Evolutionary conservation across 2,113 vertebrate species (phyloP), one percentile per base, ranked within the genome.

Genomic region (Motacilla alba): DNA sequence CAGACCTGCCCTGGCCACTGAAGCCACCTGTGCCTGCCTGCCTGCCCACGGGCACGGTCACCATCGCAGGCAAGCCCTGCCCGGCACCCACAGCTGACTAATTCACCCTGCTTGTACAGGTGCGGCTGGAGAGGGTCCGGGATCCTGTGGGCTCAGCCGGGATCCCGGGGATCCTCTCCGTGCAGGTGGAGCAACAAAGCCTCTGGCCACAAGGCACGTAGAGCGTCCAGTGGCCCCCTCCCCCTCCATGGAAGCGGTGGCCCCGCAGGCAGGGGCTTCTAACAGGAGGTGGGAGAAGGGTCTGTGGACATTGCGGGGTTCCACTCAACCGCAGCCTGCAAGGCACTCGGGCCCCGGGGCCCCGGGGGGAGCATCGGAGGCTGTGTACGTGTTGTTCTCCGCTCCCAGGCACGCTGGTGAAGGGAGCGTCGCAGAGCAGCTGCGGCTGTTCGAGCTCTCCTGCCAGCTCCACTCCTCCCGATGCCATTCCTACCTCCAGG

Each of bases 401-500:
- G 1, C 55, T 91, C 37, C 22, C 56, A 35, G 76, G 53, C 89
- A 55, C 9, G 23, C 85, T 59, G 63, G 9, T 44, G 76, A 75
- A 46, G 56, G 41, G 53, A 88, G 83, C n/a, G 6, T 69, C 3
- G 37, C 78, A 83, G 67, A 94, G 78, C 82, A 77, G 92, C 83
- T 88, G 89, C 92, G 80, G 92, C 76, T 63, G 62, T 56, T 91
- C 31, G 30, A 87, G 89, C 85, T 83, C 66, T 75, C 56, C 62
- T 90, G 88, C 90, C 91, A 96, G 92, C 96, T 97, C 96, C 97
- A 91, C 80, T 97, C 97, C 97, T 95, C 76, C 41, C 31, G 41
- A 22, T 95, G 83, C 84, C 89, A 94, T 91, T 97, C 95, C 96
- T 89, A 91, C 92, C 93, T 97, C 97, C 98, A 95, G 96, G 97